Conservation (phyloP, 1,140 invertebrate species). For the Drosophila serrata region DNA sequence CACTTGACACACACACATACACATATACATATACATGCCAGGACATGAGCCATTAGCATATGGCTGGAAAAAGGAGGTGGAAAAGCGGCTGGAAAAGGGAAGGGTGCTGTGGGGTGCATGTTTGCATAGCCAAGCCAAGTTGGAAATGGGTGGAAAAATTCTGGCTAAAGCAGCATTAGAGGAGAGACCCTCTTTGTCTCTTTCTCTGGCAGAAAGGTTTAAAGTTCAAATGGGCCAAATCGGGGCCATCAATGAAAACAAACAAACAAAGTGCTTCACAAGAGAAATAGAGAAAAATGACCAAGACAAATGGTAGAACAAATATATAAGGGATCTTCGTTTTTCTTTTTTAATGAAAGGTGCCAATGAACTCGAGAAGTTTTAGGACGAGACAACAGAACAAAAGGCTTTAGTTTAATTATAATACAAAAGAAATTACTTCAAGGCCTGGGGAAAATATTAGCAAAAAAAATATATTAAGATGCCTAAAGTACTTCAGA, state of each 20-base stretch:
- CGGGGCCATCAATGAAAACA: constrained; percentile 49
- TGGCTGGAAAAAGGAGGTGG: constrained; percentile 17
- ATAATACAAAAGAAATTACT: neutral
- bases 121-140: constrained; percentile 27
- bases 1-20: constrained; percentile 65
- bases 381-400: neutral
- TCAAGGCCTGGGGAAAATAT: neutral
- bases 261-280: constrained; percentile 33
- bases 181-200: neutral
- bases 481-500: neutral
- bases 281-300: constrained; percentile 35
- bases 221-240: constrained; percentile 70
- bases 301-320: constrained; percentile 15
- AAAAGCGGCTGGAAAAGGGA: neutral
- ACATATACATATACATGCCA: constrained; percentile 24
- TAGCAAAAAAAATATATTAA: neutral
- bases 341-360: neutral
- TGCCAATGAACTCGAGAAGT: constrained; percentile 8
- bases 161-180: constrained; percentile 9
- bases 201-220: constrained; percentile 61
- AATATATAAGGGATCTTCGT: constrained; percentile 3
- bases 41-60: constrained; percentile 56
- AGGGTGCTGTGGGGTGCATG: constrained; percentile 11
- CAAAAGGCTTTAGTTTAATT: neutral
- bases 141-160: constrained; percentile 6